These are phyloP conservation scores for Cheilosia pagana DNA, from an alignment of 2,888 invertebrate species.

Conservation along the genomic window DNA sequence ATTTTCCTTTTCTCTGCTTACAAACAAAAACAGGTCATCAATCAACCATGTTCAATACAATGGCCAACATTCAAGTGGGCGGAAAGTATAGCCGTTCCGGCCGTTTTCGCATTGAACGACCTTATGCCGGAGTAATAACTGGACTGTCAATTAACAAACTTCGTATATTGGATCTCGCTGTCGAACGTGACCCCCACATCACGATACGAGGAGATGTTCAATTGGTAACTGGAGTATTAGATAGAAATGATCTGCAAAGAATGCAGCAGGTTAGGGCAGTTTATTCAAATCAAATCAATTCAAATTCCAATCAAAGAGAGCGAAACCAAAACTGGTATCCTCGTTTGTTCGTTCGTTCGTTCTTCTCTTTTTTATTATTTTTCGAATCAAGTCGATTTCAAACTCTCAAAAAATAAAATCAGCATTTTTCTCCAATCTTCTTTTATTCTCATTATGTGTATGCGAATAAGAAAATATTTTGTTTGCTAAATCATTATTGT, in stretches of 20 bases:
- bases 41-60: constrained; percentile 94
- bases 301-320: constrained; percentile 77
- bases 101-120: constrained; percentile 88
- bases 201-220: constrained; percentile 93
- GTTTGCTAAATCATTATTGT: constrained; percentile 59
- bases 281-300: constrained; percentile 82
- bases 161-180: constrained; percentile 92
- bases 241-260: constrained; percentile 90
- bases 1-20: constrained; percentile 1
- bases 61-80: constrained; percentile 94
- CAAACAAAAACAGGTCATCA: constrained; percentile 87
- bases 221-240: constrained; percentile 89
- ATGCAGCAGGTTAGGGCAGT: constrained; percentile 92
- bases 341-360: constrained; percentile 75
- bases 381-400: constrained; percentile 79
- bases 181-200: constrained; percentile 91
- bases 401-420: constrained; percentile 77
- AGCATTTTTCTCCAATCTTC: constrained; percentile 79
- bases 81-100: constrained; percentile 87
- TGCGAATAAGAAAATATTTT: constrained; percentile 70
- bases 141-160: constrained; percentile 95
- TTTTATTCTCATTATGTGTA: constrained; percentile 75
- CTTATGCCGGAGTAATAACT: constrained; percentile 94
- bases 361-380: constrained; percentile 81
- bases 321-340: constrained; percentile 69